A percentile compares a stretch with the other conserved stretches of the same genome.
Conservation (phyloP, 2,113 vertebrate genomes). For the Haplochromis vanheusdeni region DNA sequence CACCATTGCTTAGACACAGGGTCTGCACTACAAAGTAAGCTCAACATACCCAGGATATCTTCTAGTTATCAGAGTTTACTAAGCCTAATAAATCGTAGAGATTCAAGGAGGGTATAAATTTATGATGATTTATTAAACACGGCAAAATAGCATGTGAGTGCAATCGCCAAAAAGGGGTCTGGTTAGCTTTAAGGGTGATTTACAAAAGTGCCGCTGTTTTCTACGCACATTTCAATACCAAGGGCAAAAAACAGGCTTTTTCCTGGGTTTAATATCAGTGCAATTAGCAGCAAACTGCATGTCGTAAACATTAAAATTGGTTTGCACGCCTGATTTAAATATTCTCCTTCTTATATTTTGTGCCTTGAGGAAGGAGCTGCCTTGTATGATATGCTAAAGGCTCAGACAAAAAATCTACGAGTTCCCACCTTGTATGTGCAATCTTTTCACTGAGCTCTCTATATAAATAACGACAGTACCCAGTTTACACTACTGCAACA, state of each 20-base stretch:
- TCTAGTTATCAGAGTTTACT: background rate
- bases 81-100: background rate
- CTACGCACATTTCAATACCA: background rate
- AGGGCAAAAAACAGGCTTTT: background rate
- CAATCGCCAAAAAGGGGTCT: background rate
- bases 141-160: background rate
- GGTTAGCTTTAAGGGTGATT: background rate
- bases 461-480: background rate
- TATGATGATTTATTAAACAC: background rate
- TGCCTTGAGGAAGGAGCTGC: background rate
- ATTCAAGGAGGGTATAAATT: background rate
- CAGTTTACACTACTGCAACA: background rate
- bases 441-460: background rate
- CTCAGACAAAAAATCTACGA: background rate
- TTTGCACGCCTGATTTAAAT: background rate
- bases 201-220: background rate
- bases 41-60: background rate
- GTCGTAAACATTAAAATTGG: accelerated
- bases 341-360: background rate
- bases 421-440: background rate
- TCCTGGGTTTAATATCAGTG: background rate
- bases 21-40: background rate
- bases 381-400: background rate
- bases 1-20: background rate
- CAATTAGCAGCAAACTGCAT: background rate